A percentile compares a stretch with the other conserved stretches of the same genome.
These are phyloP conservation scores for Tiaroga cobitis DNA, from an alignment of 2,797 vertebrate species.

Conservation along the genomic window DNA sequence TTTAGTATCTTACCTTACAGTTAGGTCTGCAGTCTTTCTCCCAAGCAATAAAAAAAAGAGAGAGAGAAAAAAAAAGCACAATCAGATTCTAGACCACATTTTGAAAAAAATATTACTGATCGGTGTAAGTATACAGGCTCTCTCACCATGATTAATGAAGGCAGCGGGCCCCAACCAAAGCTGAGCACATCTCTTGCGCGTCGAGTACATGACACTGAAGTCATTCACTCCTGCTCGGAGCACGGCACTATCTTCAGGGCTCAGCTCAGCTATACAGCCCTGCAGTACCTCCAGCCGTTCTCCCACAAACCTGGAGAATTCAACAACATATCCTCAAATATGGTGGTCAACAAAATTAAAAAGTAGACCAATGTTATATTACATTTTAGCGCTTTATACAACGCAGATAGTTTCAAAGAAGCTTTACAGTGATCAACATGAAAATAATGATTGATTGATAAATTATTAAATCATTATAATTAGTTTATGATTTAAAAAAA, in stretches of 20 bases:
- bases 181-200: slow-evolving; percentile 89
- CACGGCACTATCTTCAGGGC: slow-evolving; percentile 83
- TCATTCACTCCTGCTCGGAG: slow-evolving; percentile 89
- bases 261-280: slow-evolving; percentile 91
- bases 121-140: neutral
- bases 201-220: slow-evolving; percentile 97
- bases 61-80: slow-evolving; percentile 12
- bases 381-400: neutral
- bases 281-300: slow-evolving; percentile 90
- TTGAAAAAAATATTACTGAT: neutral
- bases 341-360: neutral
- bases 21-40: slow-evolving; percentile 91
- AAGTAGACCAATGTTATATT: neutral
- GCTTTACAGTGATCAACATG: neutral
- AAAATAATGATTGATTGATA: neutral
- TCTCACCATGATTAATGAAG: slow-evolving; percentile 94
- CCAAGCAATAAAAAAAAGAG: slow-evolving; percentile 39
- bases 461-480: neutral
- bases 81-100: neutral
- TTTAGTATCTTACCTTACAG: slow-evolving; percentile 83
- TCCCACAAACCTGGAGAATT: slow-evolving; percentile 82
- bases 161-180: slow-evolving; percentile 93
- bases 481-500: neutral
- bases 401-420: neutral
- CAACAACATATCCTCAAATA: neutral